phyloP scores from a whole-genome alignment of 1,140 invertebrate species.

The Calephelis nemesis region DNA sequence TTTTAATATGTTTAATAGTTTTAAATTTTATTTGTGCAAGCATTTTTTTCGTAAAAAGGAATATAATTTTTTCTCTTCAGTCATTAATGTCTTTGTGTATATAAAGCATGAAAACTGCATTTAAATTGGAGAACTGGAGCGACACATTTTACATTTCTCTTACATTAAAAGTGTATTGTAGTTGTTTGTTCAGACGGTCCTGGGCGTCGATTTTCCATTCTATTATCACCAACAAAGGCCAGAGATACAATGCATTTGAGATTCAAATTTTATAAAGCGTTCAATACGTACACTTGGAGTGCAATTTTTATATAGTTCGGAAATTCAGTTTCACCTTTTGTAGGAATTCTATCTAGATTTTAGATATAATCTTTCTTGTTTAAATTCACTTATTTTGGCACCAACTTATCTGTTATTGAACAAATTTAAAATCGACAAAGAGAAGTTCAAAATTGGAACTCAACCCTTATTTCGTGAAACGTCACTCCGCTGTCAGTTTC shows the following conservation, averaged over 20 bases:
- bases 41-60: too few relatives aligned
- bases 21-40: not conserved
- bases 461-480: too few relatives aligned
- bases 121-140: not conserved
- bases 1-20: too few relatives aligned
- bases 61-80: too few relatives aligned
- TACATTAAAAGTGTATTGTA: slow-evolving; percentile 9
- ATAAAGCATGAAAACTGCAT: not conserved
- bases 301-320: slow-evolving; percentile 5
- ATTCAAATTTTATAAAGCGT: slow-evolving; percentile 29
- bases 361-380: too few relatives aligned
- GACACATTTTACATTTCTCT: not conserved
- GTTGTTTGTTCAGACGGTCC: slow-evolving; percentile 26
- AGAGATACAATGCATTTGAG: slow-evolving; percentile 29
- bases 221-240: slow-evolving; percentile 30
- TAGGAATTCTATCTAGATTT: too few relatives aligned
- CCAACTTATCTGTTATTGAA: too few relatives aligned
- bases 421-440: too few relatives aligned
- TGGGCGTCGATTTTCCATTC: slow-evolving; percentile 26
- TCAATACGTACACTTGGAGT: slow-evolving; percentile 17
- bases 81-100: not conserved
- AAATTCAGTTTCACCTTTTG: slow-evolving; percentile 1
- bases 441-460: too few relatives aligned
- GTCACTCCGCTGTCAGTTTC: too few relatives aligned
- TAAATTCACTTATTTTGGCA: too few relatives aligned